Evolutionary conservation across 2,113 vertebrate species (phyloP).

Genomic region (Megaceryle maxima): DNA sequence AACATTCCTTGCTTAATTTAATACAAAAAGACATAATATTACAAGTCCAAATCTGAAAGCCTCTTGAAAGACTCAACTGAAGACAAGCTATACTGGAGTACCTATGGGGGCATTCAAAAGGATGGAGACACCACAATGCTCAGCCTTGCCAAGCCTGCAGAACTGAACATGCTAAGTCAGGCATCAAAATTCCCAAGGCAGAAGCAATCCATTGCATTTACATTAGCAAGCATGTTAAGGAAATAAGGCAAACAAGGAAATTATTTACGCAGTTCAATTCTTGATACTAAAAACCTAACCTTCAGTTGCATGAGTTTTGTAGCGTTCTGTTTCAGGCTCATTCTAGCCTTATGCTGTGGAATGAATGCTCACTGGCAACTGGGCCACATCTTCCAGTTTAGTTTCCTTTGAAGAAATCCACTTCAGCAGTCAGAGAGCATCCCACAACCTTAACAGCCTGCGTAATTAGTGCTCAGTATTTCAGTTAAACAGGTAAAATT

Average conservation of each 20-base stretch:
- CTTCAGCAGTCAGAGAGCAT: neutral
- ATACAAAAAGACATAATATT: neutral
- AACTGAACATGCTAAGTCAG: neutral
- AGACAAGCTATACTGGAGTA: neutral
- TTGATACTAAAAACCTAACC: neutral
- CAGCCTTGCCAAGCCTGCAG: neutral
- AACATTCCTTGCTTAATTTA: neutral
- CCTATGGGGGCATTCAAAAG: neutral
- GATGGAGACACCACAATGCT: neutral
- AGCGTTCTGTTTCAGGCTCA: neutral
- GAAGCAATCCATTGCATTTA: neutral
- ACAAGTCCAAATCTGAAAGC: neutral
- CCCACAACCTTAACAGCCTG: neutral
- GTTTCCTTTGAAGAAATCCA: neutral
- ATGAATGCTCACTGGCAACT: neutral
- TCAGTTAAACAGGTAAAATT: neutral
- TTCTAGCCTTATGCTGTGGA: neutral
- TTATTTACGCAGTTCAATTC: neutral
- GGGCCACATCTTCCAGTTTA: neutral
- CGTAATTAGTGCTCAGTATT: neutral
- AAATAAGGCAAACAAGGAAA: neutral
- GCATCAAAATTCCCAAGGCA: neutral
- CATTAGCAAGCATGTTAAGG: neutral
- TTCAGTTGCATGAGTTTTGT: fast-evolving
- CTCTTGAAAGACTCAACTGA: neutral